Percentiles rank a stretch among this genome's conserved stretches.
Evolutionary conservation across 2,888 invertebrate genomes (phyloP).

Genomic region (Microctonus hyperodae): DNA sequence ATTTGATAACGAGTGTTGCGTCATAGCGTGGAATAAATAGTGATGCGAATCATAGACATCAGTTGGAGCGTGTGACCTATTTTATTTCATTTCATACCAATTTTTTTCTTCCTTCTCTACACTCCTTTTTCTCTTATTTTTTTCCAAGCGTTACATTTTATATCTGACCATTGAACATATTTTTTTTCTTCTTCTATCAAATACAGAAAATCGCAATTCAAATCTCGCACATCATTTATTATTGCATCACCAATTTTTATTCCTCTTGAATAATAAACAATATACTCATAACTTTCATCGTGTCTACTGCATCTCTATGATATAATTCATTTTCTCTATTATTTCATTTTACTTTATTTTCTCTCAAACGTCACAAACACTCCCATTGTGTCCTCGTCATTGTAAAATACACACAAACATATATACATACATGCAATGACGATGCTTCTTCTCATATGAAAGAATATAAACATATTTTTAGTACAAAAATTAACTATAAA

Average conservation of each 20-base stretch:
- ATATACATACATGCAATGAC: background rate
- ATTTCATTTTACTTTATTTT: background rate
- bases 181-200: background rate
- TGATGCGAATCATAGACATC: slow-evolving; percentile 11
- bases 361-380: slow-evolving; percentile 24
- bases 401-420: background rate
- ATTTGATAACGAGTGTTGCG: slow-evolving; percentile 1
- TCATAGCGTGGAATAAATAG: slow-evolving; percentile 13
- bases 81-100: slow-evolving; percentile 7
- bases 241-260: slow-evolving; percentile 15
- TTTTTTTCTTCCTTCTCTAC: slow-evolving; percentile 4
- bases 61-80: slow-evolving; percentile 21
- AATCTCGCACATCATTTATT: slow-evolving; percentile 18
- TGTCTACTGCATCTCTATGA: slow-evolving; percentile 20
- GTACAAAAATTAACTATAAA: slow-evolving; percentile 23
- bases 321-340: slow-evolving; percentile 20
- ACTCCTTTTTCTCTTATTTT: too few species aligned
- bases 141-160: too few species aligned
- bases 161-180: too few species aligned
- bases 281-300: slow-evolving; percentile 23
- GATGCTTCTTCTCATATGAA: background rate
- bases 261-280: slow-evolving; percentile 16
- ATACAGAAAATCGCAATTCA: background rate
- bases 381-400: slow-evolving; percentile 18
- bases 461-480: slow-evolving; percentile 12